Evolutionary conservation across 2,113 vertebrate genomes (phyloP).

Genomic region (Ursus arctos): DNA sequence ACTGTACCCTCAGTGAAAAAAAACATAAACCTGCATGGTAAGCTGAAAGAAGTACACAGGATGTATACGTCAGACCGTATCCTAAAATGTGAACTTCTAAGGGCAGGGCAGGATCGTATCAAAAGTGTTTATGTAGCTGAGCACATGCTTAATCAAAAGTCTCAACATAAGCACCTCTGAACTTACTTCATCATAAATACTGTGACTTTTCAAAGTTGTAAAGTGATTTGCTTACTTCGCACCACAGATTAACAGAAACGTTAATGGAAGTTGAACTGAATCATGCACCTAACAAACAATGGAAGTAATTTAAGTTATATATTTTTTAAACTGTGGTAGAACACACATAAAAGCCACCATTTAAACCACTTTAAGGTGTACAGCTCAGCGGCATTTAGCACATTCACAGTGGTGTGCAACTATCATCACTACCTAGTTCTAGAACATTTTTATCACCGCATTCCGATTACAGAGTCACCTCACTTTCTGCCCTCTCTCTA

Average conservation of each 20-base stretch:
- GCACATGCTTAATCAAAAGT: not conserved
- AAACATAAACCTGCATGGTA: not conserved
- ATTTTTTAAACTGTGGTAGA: not conserved
- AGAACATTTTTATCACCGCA: not conserved
- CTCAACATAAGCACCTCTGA: slow-evolving; percentile 7
- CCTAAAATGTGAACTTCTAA: slow-evolving; percentile 28
- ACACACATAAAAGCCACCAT: not conserved
- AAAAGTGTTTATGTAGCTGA: slow-evolving; percentile 9
- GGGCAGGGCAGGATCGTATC: not conserved
- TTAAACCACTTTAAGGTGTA: not conserved
- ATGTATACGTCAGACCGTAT: not conserved
- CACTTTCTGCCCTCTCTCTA: not conserved
- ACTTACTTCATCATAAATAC: not conserved
- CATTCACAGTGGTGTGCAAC: not conserved
- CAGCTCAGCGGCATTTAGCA: not conserved
- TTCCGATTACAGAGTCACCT: not conserved
- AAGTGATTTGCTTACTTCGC: not conserved
- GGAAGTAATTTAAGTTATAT: not conserved
- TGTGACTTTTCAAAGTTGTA: slow-evolving; percentile 21
- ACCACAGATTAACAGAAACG: slow-evolving; percentile 2
- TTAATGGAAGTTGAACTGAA: slow-evolving; percentile 1
- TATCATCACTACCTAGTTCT: not conserved
- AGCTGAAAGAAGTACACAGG: not conserved
- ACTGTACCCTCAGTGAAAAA: not conserved
- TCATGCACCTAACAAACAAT: not conserved